Base-by-base conservation (phyloP, 2,888 invertebrate genomes). In the Mesoligia furuncula region DNA sequence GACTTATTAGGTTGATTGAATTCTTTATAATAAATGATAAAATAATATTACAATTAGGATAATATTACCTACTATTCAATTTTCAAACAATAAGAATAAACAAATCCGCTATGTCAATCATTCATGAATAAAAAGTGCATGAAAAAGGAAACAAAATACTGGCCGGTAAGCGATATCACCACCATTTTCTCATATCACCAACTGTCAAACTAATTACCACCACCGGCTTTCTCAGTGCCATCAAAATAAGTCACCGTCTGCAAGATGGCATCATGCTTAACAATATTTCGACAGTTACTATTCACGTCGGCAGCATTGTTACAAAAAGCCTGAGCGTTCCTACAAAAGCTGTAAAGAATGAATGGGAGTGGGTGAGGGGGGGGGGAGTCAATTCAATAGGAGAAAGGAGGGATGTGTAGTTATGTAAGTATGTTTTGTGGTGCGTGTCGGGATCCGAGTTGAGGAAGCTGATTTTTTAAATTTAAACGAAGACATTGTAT, bases 271-370 rank as follows among this genome's bases (percentile, higher is more conserved):
- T 92, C 92, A 92, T 89, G 91, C 89, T 92, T 91, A 93, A 94
- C 94, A 95, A 95, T 95, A 95, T 95, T 95, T 95, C 94, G 95
- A 93, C 94, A 94, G 94, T 93, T 93, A 92, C 93, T 93, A 94
- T 95, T 95, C 95, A 93, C 90, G 87, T 87, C 88, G 91, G 87
- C 90, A 90, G 93, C 90, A 93, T 93, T 93, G 94, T 94, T 95
- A 95, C 94, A 95, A 95, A 94, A 95, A 96, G 94, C 93, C 92
- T 93, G 91, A 92, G 93, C 93, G 93, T 91, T 93, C 90, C 92
- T 93, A 95, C 95, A 95, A 96, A 95, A 95, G 95, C 94, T 93
- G 93, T 93, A 93, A 95, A 95, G 95, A 96, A 95, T 95, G 95
- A 96, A 95, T 94, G 94, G 93, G 91, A 93, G 93, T 91, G 93